These are phyloP conservation scores for Lethocerus indicus DNA, from an alignment of 1,140 invertebrate genomes.

Conservation along the genomic window DNA sequence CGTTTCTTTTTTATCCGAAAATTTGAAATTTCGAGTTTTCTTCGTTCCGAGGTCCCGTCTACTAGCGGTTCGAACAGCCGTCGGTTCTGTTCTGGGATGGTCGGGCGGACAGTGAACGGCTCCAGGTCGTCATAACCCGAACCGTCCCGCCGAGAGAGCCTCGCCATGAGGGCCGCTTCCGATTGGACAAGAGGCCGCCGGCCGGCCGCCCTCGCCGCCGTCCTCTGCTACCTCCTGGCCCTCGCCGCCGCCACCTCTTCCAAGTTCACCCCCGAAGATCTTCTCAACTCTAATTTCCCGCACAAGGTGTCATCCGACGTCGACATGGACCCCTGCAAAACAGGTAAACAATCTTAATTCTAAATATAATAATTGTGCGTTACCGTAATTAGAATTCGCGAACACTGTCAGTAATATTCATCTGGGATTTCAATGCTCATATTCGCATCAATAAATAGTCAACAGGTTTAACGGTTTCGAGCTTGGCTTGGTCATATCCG, in stretches of 20 bases:
- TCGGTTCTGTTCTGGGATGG: too few relatives aligned
- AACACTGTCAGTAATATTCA: not conserved
- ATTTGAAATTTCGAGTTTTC: too few relatives aligned
- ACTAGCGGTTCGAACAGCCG: too few relatives aligned
- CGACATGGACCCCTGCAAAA: constrained; percentile 71
- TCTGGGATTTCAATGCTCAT: not conserved
- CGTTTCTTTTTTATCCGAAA: too few relatives aligned
- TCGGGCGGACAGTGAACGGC: too few relatives aligned
- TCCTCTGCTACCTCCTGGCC: constrained; percentile 18
- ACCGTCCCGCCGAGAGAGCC: too few relatives aligned
- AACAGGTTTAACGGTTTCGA: not conserved
- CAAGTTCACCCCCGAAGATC: constrained; percentile 49
- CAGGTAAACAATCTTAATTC: constrained; percentile 44
- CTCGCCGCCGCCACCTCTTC: constrained; percentile 22
- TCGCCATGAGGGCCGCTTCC: too few relatives aligned
- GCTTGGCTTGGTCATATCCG: not conserved
- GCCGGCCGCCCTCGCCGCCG: too few relatives aligned
- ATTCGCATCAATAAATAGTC: not conserved
- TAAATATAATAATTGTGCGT: not conserved
- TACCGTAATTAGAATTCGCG: not conserved
- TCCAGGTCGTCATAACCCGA: too few relatives aligned
- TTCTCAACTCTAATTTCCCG: constrained; percentile 41
- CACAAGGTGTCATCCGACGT: constrained; percentile 51
- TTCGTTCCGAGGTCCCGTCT: too few relatives aligned
- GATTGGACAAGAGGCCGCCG: too few relatives aligned